phyloP scores from a whole-genome alignment of 1,140 invertebrate species.

The Drosophila baimaii region DNA sequence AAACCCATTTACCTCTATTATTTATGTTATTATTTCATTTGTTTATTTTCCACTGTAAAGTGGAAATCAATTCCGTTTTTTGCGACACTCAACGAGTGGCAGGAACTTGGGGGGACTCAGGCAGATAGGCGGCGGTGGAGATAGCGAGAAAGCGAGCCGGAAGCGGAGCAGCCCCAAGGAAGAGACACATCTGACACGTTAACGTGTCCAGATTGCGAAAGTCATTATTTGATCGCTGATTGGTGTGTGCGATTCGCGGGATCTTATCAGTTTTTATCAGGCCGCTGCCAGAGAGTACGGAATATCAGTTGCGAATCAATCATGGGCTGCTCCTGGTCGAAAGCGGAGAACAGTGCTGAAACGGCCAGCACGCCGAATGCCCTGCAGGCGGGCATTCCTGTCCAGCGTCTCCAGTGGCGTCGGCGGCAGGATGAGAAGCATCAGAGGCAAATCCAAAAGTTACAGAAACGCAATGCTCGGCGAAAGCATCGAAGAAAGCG shows the following conservation, averaged over 20 bases:
- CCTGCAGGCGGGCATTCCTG: constrained; percentile 53
- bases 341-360: constrained; percentile 26
- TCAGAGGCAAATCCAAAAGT: constrained; percentile 55
- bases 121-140: not conserved
- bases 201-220: constrained; percentile 20
- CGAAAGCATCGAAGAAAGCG: constrained; percentile 49
- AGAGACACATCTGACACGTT: not conserved
- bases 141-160: constrained; percentile 5
- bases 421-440: constrained; percentile 67
- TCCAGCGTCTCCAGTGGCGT: constrained; percentile 9
- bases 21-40: not conserved
- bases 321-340: constrained; percentile 78
- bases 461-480: constrained; percentile 65
- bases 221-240: constrained; percentile 32
- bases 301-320: constrained; percentile 14
- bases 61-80: constrained; percentile 6
- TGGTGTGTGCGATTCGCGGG: not conserved
- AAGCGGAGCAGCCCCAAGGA: constrained; percentile 13
- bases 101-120: not conserved
- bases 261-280: constrained; percentile 6
- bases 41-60: not conserved
- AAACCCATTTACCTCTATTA: not conserved
- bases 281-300: not conserved
- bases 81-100: not conserved
- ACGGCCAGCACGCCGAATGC: constrained; percentile 42